These are phyloP conservation scores for Stenolophus ochropezus DNA, from an alignment of 2,888 invertebrate genomes.

Conservation along the genomic window DNA sequence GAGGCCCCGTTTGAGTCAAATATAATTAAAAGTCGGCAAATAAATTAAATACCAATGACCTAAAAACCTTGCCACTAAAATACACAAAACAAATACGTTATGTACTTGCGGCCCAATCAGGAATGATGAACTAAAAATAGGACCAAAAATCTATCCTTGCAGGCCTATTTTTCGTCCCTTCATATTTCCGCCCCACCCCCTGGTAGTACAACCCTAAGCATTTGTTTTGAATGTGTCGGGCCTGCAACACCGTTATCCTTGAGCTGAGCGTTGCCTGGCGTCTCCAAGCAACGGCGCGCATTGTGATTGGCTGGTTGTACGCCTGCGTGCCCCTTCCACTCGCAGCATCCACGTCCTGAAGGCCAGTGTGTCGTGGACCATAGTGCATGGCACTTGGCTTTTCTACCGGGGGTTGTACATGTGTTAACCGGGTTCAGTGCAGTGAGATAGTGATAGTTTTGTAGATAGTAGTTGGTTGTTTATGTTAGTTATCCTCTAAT, in stretches of 20 bases:
- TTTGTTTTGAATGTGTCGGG: constrained; percentile 50
- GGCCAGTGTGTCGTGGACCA: constrained; percentile 47
- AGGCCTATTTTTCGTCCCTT: too few species aligned
- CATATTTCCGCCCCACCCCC: not conserved
- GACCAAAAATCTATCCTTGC: too few species aligned
- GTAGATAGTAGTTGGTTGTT: too few species aligned
- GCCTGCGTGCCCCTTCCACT: not conserved
- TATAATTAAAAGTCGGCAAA: too few species aligned
- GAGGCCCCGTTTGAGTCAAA: too few species aligned
- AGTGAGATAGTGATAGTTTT: too few species aligned
- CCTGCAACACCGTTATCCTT: constrained; percentile 42
- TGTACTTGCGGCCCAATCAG: too few species aligned
- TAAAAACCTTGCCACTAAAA: too few species aligned
- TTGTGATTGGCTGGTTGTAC: constrained; percentile 9
- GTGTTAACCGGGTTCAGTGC: not conserved
- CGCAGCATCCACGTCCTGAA: not conserved
- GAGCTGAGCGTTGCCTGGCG: constrained; percentile 47
- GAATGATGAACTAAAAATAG: too few species aligned
- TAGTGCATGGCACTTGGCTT: not conserved
- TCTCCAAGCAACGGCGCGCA: constrained; percentile 37
- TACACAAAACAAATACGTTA: too few species aligned
- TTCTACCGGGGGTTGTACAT: not conserved
- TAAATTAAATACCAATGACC: too few species aligned
- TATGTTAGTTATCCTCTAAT: too few species aligned
- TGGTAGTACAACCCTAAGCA: not conserved